Conservation (phyloP, 2,797 vertebrate genomes). For the Eidolon dupreanum region DNA sequence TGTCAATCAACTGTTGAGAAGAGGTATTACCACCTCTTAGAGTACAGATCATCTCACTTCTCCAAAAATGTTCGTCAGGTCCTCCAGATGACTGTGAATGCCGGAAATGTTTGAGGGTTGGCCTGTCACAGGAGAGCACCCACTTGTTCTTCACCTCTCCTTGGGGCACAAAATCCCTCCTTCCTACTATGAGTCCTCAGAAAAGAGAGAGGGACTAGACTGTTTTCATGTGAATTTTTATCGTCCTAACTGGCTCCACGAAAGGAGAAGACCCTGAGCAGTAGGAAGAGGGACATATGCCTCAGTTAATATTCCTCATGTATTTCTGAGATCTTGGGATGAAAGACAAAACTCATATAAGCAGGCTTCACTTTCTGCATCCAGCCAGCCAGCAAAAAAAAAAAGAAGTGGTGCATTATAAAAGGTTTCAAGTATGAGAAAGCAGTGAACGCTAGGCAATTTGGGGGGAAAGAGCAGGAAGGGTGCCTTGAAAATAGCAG, state of each 20-base stretch:
- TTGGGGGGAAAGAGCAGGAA: background rate
- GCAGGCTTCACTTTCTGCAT: background rate
- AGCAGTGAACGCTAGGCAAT: background rate
- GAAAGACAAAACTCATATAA: background rate
- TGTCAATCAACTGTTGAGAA: too few relatives aligned
- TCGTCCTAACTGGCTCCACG: background rate
- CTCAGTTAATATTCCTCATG: background rate
- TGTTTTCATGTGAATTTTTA: background rate
- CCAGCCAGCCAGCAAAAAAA: background rate
- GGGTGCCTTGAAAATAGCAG: background rate
- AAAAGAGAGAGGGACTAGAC: background rate
- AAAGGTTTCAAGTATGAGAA: background rate
- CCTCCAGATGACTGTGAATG: fast-evolving
- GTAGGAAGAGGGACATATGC: background rate
- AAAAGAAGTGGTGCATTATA: background rate
- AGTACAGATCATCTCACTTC: background rate
- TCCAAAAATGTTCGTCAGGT: background rate
- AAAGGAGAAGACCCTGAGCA: background rate
- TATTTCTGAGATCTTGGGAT: background rate
- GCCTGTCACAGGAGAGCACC: background rate
- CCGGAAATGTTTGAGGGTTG: background rate
- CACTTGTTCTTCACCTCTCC: too few relatives aligned
- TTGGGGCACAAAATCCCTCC: fast-evolving
- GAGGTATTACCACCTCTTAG: background rate
- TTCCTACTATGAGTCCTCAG: background rate